A percentile compares a stretch with the other conserved stretches of the same genome.
phyloP scores from a whole-genome alignment of 2,888 invertebrate species.

The Mylabris sibirica region DNA sequence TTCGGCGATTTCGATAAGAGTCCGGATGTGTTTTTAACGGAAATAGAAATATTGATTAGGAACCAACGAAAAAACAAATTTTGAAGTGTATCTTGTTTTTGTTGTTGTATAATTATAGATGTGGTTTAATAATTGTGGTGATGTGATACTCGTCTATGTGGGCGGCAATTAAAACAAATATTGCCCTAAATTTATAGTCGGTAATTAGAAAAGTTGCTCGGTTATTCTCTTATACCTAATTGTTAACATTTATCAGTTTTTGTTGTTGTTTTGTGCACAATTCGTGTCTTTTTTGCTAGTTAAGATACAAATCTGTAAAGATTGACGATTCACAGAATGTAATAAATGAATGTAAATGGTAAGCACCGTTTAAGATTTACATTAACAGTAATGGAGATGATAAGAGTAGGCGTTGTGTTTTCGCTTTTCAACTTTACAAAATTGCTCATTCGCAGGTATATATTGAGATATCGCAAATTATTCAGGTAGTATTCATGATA shows the following conservation, averaged over 20 bases:
- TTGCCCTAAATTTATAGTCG: not conserved
- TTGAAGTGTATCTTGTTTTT: not conserved
- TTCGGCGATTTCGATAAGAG: not conserved
- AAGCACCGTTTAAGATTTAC: not conserved
- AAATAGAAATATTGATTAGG: not conserved
- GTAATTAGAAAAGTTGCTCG: not conserved
- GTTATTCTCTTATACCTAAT: not conserved
- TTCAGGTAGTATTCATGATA: not conserved
- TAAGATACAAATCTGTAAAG: not conserved
- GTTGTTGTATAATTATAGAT: not conserved
- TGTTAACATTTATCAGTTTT: not conserved
- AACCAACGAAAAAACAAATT: not conserved
- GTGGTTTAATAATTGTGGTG: not conserved
- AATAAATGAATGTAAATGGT: slow-evolving; percentile 9
- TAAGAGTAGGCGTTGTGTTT: not conserved
- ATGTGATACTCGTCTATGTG: not conserved
- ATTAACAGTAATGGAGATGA: not conserved
- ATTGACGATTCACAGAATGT: not conserved
- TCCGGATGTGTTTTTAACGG: not conserved
- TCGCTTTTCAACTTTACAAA: not conserved
- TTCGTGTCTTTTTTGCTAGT: not conserved
- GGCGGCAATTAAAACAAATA: not conserved
- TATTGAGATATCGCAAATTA: not conserved
- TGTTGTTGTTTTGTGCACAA: not conserved
- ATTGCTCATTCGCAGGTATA: not conserved